Base-by-base conservation (phyloP, 35 echinoderm and acorn worm genomes). In the Lytechinus variegatus region DNA sequence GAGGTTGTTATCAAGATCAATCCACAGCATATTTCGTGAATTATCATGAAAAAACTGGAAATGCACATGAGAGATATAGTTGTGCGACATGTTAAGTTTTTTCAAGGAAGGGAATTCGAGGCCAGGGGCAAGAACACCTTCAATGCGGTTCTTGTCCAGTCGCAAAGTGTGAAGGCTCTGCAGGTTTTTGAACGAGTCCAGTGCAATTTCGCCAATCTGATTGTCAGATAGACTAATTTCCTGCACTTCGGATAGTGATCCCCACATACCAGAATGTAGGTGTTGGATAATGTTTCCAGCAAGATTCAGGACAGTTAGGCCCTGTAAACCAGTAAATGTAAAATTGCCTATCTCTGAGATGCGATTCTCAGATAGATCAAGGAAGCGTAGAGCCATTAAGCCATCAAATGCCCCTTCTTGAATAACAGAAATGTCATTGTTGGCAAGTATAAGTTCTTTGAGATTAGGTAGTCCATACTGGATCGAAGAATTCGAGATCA, bases 1-100 rank as follows among this genome's bases (percentile, higher is more conserved):
- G 92, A 93, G 92, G 92, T 93, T 93, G 92, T 93, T 57, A 27
- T 57, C 28, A 24, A 93, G 53, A 27, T 93, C 56, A 54, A 93
- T 27, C 92, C 92, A 57, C 3, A 54, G 55, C 53, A 93, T 10
- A 24, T 93, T 93, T 54, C 27, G 66, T 79, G 66, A 54, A 28
- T 4, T 57, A 6, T 4, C 21, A 10, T 55, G 53, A 27, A 93
- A n/a, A 54, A 93, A 93, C 4, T 24, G 1, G 53, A 19, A 54
- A 6, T 53, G 12, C 12, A 93, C 9, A 13, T 19, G 52, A 93
- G 27, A 12, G 27, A 93, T 55, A 16, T 24, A 93, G 53, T 93
- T 93, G 92, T 93, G 54, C n/a, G 92, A 93, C 28, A 93, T 53
- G 21, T 93, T 57, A 0, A 93, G 52, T 4, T 57, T 93, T 13